phyloP scores from a whole-genome alignment of 2,888 invertebrate species.

The Diarsia mendica region DNA sequence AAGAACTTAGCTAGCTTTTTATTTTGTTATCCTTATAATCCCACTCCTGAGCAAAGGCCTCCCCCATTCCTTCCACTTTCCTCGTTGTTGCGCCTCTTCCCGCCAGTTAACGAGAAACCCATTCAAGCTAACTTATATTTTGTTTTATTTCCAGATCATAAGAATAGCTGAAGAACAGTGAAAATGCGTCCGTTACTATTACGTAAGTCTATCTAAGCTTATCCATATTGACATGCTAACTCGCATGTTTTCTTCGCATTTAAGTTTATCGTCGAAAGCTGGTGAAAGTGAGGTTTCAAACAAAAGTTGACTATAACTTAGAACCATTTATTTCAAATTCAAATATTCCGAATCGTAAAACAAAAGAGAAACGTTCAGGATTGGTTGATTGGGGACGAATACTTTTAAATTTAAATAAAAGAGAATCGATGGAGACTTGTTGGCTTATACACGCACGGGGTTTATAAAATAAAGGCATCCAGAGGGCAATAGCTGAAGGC shows the following conservation, averaged over 20 bases:
- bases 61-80: too few species aligned
- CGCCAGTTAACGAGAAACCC: too few species aligned
- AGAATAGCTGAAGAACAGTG: slow-evolving; percentile 20
- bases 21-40: background rate
- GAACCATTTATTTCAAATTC: slow-evolving; percentile 16
- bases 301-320: background rate
- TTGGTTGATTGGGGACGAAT: background rate
- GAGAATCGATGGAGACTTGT: background rate
- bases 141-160: slow-evolving; percentile 48
- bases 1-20: background rate
- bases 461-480: too few species aligned
- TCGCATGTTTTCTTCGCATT: slow-evolving; percentile 22
- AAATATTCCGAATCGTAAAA: background rate
- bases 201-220: slow-evolving; percentile 68
- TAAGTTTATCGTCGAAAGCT: slow-evolving; percentile 17
- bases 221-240: slow-evolving; percentile 16
- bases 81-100: too few species aligned
- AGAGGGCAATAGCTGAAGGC: too few species aligned
- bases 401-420: background rate
- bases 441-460: background rate
- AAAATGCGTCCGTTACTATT: slow-evolving; percentile 75
- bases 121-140: background rate
- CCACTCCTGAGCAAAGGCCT: too few species aligned
- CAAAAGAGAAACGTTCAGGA: background rate
- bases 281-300: slow-evolving; percentile 38